phyloP scores from a whole-genome alignment of 2,113 vertebrate genomes.

The Sterrhoptilus dennistouni region DNA sequence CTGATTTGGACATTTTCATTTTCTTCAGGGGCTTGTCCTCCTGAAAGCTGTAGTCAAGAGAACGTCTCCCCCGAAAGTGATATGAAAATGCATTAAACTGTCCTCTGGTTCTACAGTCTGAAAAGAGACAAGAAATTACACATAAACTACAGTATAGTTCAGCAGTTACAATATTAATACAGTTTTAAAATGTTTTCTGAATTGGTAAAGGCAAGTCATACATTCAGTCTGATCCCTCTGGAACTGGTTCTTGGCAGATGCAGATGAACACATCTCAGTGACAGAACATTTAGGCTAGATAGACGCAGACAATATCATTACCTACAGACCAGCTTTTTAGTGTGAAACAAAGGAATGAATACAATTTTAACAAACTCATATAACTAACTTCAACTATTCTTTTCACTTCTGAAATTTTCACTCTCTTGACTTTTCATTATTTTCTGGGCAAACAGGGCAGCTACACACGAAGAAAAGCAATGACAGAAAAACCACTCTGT shows the following conservation, averaged over 20 bases:
- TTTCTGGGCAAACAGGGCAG: background rate
- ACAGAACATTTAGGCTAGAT: background rate
- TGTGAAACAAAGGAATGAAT: background rate
- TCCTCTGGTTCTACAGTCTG: conserved; percentile 95
- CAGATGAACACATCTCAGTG: background rate
- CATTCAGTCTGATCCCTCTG: background rate
- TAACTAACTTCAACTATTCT: background rate
- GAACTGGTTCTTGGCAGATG: background rate
- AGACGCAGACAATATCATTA: background rate
- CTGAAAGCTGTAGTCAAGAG: conserved; percentile 87
- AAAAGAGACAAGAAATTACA: background rate
- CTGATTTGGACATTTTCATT: background rate
- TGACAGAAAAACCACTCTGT: background rate
- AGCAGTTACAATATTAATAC: background rate
- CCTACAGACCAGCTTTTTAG: background rate
- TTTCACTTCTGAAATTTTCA: background rate
- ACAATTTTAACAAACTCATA: background rate
- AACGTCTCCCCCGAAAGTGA: conserved; percentile 91
- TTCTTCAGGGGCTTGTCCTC: conserved; percentile 72
- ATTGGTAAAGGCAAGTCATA: background rate
- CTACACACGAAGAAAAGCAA: background rate
- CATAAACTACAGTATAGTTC: background rate
- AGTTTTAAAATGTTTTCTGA: background rate
- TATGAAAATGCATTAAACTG: conserved; percentile 94
- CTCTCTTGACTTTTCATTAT: background rate